These are phyloP conservation scores for Cebuella pygmaea DNA, from an alignment of 2,797 vertebrate species.

Conservation along the genomic window DNA sequence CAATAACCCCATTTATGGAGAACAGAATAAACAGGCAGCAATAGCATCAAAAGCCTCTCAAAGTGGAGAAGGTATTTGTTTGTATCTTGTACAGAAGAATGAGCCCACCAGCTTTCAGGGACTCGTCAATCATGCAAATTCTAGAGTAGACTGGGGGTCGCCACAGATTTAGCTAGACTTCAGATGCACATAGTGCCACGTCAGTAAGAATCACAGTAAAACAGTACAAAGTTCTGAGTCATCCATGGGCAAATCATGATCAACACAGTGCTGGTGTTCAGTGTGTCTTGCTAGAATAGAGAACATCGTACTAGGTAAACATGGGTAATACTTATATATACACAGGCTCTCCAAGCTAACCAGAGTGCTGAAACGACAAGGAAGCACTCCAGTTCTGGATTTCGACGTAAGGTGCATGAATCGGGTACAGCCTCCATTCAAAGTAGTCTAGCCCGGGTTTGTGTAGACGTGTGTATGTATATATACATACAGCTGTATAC, in stretches of 20 bases:
- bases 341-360: neutral
- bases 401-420: neutral
- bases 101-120: neutral
- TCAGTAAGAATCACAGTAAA: neutral
- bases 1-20: neutral
- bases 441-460: neutral
- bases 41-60: neutral
- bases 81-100: neutral
- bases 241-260: neutral
- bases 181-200: too few relatives aligned
- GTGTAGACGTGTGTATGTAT: fast-evolving
- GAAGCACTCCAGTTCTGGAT: neutral
- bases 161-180: neutral
- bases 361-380: neutral
- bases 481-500: too few relatives aligned
- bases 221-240: neutral
- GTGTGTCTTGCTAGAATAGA: neutral
- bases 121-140: neutral
- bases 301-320: neutral
- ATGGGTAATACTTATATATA: neutral
- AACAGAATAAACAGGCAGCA: neutral
- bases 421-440: neutral
- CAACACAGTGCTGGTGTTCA: fast-evolving
- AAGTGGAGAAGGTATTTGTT: neutral
- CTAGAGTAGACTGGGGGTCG: neutral